Conservation (phyloP, 2,113 vertebrate genomes). For the Symphodus melops region DNA sequence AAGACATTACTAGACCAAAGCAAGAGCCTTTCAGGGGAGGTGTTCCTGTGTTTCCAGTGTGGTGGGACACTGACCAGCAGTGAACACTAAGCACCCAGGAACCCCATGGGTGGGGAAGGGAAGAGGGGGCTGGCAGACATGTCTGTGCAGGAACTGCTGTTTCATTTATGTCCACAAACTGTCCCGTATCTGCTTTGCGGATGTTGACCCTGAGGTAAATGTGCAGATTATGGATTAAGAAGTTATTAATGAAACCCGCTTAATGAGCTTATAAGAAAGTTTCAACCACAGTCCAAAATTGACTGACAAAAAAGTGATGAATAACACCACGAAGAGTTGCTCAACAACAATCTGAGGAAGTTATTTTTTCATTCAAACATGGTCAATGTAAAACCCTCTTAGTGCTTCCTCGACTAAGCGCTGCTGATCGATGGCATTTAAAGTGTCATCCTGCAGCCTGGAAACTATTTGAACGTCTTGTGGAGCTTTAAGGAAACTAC, state of each 20-base stretch:
- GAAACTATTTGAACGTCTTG: slow-evolving; percentile 64
- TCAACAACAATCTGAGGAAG: slow-evolving; percentile 51
- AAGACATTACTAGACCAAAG: slow-evolving; percentile 47
- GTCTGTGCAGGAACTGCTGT: slow-evolving; percentile 50
- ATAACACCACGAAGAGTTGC: slow-evolving; percentile 45
- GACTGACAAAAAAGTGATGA: slow-evolving; percentile 19
- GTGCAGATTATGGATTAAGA: slow-evolving; percentile 72
- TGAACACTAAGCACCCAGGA: slow-evolving; percentile 64
- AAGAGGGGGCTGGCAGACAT: slow-evolving; percentile 38
- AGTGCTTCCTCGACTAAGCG: slow-evolving; percentile 49
- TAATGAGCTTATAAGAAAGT: slow-evolving; percentile 27
- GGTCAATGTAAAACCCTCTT: slow-evolving; percentile 51
- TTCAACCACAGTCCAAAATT: slow-evolving; percentile 54
- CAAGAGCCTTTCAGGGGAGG: slow-evolving; percentile 32
- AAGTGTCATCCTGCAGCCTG: slow-evolving; percentile 68
- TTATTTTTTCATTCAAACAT: slow-evolving; percentile 23
- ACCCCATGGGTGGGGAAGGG: slow-evolving; percentile 17
- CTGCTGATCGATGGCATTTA: slow-evolving; percentile 71
- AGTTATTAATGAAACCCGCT: slow-evolving; percentile 62
- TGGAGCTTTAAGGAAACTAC: slow-evolving; percentile 67
- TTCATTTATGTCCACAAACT: slow-evolving; percentile 68
- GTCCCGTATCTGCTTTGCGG: slow-evolving; percentile 68
- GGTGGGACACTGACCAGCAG: slow-evolving; percentile 79
- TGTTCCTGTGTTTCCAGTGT: slow-evolving; percentile 67
- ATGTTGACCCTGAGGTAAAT: slow-evolving; percentile 82